Percentiles rank a stretch among this genome's conserved stretches.
Evolutionary conservation across 2,888 invertebrate genomes (phyloP).

Genomic region (Drosophila parthenogenetica): DNA sequence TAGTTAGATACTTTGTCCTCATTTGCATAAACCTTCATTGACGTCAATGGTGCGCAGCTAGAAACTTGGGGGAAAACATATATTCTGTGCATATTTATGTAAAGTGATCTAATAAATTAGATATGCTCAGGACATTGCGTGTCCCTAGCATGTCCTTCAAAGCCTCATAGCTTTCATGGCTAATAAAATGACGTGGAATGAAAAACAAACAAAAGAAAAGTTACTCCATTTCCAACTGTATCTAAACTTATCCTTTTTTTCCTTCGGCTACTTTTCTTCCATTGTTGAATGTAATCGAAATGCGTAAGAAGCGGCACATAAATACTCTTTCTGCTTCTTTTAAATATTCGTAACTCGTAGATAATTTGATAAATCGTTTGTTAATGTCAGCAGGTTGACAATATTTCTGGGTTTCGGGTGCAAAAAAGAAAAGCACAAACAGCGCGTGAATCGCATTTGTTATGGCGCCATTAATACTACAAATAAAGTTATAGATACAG

Average conservation of each 20-base stretch:
- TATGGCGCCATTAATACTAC: constrained; percentile 23
- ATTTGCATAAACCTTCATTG: constrained; percentile 59
- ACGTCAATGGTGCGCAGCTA: constrained; percentile 49
- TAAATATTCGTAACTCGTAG: constrained; percentile 4
- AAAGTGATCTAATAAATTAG: constrained; percentile 10
- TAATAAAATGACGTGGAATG: background rate
- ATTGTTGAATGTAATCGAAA: constrained; percentile 24
- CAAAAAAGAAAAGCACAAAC: constrained; percentile 24
- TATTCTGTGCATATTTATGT: constrained; percentile 9
- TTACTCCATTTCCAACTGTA: background rate
- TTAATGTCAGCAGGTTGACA: constrained; percentile 38
- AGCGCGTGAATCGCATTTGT: constrained; percentile 63
- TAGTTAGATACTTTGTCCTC: constrained; percentile 15
- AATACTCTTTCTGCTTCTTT: constrained; percentile 15
- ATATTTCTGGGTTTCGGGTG: constrained; percentile 27
- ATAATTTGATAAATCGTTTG: constrained; percentile 57
- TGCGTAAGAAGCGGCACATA: constrained; percentile 20
- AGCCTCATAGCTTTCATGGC: background rate
- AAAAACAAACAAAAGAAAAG: background rate
- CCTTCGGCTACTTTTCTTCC: constrained; percentile 3
- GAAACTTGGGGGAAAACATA: constrained; percentile 14
- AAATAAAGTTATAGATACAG: constrained; percentile 14
- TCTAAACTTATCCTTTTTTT: background rate
- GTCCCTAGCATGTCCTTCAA: constrained; percentile 3
- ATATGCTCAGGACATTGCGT: constrained; percentile 4